Percentiles rank a stretch among this genome's conserved stretches.
phyloP scores from a whole-genome alignment of 2,888 invertebrate species.

The Cephus pygmeus region DNA sequence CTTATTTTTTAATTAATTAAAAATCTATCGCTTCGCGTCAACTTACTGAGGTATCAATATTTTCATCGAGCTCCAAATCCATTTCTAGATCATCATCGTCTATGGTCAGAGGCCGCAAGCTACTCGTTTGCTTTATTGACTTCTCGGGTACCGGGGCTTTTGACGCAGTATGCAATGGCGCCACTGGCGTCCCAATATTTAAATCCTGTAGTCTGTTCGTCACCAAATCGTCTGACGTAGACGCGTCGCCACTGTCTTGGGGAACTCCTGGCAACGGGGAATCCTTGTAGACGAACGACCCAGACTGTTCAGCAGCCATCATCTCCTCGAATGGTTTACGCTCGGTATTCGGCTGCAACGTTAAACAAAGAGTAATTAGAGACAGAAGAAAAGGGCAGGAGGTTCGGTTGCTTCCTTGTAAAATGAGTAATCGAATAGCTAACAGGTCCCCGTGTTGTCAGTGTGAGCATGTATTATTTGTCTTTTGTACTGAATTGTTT shows the following conservation, averaged over 20 bases:
- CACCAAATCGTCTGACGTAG: slow-evolving; percentile 35
- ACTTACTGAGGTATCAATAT: slow-evolving; percentile 79
- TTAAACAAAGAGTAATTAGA: slow-evolving; percentile 19
- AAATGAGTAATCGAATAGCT: not conserved
- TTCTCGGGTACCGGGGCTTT: slow-evolving; percentile 34
- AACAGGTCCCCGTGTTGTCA: not conserved
- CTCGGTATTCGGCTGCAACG: slow-evolving; percentile 72
- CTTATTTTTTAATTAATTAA: not conserved
- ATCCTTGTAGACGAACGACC: slow-evolving; percentile 61
- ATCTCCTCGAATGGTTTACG: slow-evolving; percentile 80
- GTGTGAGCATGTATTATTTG: not conserved
- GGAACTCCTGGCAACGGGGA: slow-evolving; percentile 23
- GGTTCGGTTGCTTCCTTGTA: not conserved
- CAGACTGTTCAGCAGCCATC: slow-evolving; percentile 71
- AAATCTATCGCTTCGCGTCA: not conserved
- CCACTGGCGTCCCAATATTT: slow-evolving; percentile 31
- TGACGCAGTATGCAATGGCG: slow-evolving; percentile 14
- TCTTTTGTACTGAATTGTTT: slow-evolving; percentile 12
- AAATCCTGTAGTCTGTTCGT: slow-evolving; percentile 47
- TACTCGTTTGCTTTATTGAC: slow-evolving; percentile 38
- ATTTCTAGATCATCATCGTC: slow-evolving; percentile 77
- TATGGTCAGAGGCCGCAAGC: slow-evolving; percentile 58
- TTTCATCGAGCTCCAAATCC: slow-evolving; percentile 86
- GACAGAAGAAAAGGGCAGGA: not conserved
- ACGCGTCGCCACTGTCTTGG: slow-evolving; percentile 10